phyloP scores from a whole-genome alignment of 2,113 vertebrate genomes.

The Oryctolagus cuniculus region mOryCun1.1 NC_091439.1:11144001-11144500 shows the following conservation, averaged over 20 bases:
- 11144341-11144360: too few relatives aligned
- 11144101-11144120: not conserved
- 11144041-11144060: not conserved
- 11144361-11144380: too few relatives aligned
- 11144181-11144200: not conserved
- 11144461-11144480: too few relatives aligned
- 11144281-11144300: too few relatives aligned
- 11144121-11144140: constrained; percentile 13
- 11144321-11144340: too few relatives aligned
- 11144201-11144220: not conserved
- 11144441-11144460: too few relatives aligned
- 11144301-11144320: too few relatives aligned
- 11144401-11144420: too few relatives aligned
- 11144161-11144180: not conserved
- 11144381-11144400: too few relatives aligned
- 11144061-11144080: not conserved
- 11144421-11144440: too few relatives aligned
- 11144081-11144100: not conserved
- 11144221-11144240: not conserved
- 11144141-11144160: not conserved
- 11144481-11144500: too few relatives aligned
- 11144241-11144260: not conserved
- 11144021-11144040: not conserved
- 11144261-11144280: not conserved
- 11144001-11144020: not conserved